phyloP scores from a whole-genome alignment of 2,888 invertebrate species.

The Mimachlamys varia region DNA sequence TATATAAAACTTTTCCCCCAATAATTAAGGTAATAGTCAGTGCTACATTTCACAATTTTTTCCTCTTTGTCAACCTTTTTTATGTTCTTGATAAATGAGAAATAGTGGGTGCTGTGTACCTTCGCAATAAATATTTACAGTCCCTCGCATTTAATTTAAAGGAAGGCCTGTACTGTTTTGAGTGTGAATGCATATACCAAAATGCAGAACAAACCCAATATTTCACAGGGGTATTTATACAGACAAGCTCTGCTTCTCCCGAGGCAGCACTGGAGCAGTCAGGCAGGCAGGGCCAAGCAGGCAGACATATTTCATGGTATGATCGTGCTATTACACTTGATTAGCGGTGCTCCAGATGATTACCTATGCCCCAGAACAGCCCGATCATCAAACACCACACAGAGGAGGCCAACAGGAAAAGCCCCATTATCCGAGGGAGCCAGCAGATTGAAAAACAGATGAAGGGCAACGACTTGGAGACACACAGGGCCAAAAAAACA shows the following conservation, averaged over 20 bases:
- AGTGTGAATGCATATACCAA: background rate
- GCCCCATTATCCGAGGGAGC: background rate
- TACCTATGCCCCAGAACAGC: background rate
- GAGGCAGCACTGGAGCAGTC: slow-evolving; percentile 14
- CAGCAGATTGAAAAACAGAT: background rate
- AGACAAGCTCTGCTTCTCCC: background rate
- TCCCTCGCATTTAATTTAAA: background rate
- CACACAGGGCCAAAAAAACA: background rate
- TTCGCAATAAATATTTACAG: background rate
- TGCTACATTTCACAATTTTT: background rate
- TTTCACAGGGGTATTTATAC: background rate
- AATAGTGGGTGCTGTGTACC: background rate
- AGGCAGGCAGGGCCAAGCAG: background rate
- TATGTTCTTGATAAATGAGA: background rate
- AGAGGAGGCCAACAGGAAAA: slow-evolving; percentile 12
- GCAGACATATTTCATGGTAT: slow-evolving; percentile 23
- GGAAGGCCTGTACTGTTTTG: background rate
- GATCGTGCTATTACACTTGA: slow-evolving; percentile 29
- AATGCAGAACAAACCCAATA: slow-evolving; percentile 28
- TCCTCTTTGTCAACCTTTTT: background rate
- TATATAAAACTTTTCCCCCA: background rate
- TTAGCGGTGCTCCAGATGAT: slow-evolving; percentile 36
- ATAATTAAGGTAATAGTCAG: background rate
- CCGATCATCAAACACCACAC: slow-evolving; percentile 31
- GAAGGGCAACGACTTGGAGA: background rate